phyloP scores from a whole-genome alignment of 2,113 vertebrate genomes.

The Panthera leo region DNA sequence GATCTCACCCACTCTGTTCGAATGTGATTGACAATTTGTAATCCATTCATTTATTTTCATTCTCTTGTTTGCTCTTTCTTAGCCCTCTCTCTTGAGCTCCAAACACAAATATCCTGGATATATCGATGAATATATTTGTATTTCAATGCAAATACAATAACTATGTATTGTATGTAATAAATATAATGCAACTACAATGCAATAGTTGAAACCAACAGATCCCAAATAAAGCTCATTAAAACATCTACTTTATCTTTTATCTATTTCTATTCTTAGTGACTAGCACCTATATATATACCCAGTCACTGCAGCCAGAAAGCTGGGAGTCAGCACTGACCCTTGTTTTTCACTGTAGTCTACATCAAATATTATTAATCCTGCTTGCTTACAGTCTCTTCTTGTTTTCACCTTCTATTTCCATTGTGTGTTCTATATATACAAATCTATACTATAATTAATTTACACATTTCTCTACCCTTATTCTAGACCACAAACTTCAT shows the following conservation, averaged over 20 bases:
- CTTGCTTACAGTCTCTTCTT: background rate
- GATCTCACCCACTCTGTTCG: background rate
- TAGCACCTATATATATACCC: background rate
- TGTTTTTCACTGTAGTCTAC: background rate
- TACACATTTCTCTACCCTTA: background rate
- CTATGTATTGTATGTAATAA: too few relatives aligned
- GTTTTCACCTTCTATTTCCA: background rate
- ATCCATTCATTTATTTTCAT: background rate
- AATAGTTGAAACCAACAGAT: background rate
- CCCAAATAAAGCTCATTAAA: background rate
- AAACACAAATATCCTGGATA: background rate
- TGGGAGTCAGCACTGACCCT: background rate
- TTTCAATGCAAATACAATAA: background rate
- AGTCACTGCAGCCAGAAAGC: background rate
- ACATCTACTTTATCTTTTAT: background rate
- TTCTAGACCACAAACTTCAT: background rate
- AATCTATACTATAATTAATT: background rate
- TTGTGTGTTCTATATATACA: background rate
- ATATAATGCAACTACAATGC: background rate
- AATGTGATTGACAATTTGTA: background rate
- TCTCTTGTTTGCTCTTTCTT: background rate
- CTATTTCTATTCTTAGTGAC: background rate
- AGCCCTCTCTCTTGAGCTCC: background rate
- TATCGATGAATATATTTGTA: background rate
- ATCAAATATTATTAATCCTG: background rate